These are phyloP conservation scores for Drosophila aff. DNA, from an alignment of 1,140 invertebrate species.

Conservation along the genomic window DNA sequence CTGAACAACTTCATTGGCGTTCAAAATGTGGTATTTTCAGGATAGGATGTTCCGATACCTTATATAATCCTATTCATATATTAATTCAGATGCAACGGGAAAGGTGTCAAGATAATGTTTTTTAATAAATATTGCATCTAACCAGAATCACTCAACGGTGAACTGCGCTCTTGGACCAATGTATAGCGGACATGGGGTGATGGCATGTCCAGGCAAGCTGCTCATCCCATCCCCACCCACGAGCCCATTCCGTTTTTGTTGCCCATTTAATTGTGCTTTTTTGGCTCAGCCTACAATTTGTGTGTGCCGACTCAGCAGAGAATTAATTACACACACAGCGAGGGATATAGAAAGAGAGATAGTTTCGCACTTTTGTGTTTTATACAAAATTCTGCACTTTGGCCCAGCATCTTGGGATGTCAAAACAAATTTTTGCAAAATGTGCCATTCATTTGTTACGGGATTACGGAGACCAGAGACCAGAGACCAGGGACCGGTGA, in stretches of 20 bases:
- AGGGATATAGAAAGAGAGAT: constrained; percentile 13
- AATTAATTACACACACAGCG: constrained; percentile 66
- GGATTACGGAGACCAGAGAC: constrained; percentile 49
- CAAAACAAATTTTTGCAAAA: constrained; percentile 78
- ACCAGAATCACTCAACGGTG: neutral
- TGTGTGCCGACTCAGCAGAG: constrained; percentile 67
- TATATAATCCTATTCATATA: neutral
- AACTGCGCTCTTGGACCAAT: neutral
- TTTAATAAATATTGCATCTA: neutral
- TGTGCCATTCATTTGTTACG: constrained; percentile 79
- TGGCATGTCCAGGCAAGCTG: constrained; percentile 24
- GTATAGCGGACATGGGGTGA: neutral
- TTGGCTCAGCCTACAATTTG: constrained; percentile 40
- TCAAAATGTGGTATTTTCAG: too few species aligned
- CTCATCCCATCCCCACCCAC: neutral
- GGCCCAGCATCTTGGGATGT: constrained; percentile 55
- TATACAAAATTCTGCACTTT: constrained; percentile 67
- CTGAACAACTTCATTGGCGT: too few species aligned
- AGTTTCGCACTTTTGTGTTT: constrained; percentile 59
- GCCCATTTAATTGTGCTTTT: constrained; percentile 74
- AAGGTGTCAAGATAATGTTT: neutral
- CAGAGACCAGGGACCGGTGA: neutral
- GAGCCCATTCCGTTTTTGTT: constrained; percentile 36
- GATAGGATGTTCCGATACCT: too few species aligned
- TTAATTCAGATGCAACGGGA: neutral